These are phyloP conservation scores for Hipposideros armiger DNA, from an alignment of 2,113 vertebrate species.

Conservation along the genomic window DNA sequence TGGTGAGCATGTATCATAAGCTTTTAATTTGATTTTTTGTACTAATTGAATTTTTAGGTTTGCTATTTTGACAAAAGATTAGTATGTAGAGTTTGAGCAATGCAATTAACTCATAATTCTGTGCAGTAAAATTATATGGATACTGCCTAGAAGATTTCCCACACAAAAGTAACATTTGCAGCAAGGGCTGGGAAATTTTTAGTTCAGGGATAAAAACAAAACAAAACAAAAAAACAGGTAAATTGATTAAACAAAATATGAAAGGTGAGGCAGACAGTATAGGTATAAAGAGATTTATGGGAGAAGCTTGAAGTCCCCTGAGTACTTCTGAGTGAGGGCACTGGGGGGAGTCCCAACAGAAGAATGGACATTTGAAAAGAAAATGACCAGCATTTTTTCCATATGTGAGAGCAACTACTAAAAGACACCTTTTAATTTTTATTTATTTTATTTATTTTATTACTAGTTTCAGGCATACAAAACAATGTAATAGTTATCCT, in stretches of 20 bases:
- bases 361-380: not conserved
- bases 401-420: not conserved
- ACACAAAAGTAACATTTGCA: too few relatives aligned
- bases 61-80: not conserved
- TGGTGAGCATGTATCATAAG: not conserved
- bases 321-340: not conserved
- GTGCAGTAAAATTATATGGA: not conserved
- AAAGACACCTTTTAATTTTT: not conserved
- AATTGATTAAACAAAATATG: not conserved
- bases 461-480: too few relatives aligned
- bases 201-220: not conserved
- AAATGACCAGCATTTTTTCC: not conserved
- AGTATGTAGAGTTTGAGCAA: not conserved
- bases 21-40: not conserved
- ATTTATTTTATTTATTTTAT: too few relatives aligned
- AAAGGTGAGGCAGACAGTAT: not conserved
- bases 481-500: too few relatives aligned
- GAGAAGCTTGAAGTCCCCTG: not conserved
- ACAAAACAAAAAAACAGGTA: not conserved
- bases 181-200: too few relatives aligned
- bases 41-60: not conserved
- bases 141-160: not conserved
- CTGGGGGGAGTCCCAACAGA: not conserved
- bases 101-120: not conserved
- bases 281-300: not conserved